Conservation (phyloP, 2,113 vertebrate species). For the Zosterops hypoxanthus region DNA sequence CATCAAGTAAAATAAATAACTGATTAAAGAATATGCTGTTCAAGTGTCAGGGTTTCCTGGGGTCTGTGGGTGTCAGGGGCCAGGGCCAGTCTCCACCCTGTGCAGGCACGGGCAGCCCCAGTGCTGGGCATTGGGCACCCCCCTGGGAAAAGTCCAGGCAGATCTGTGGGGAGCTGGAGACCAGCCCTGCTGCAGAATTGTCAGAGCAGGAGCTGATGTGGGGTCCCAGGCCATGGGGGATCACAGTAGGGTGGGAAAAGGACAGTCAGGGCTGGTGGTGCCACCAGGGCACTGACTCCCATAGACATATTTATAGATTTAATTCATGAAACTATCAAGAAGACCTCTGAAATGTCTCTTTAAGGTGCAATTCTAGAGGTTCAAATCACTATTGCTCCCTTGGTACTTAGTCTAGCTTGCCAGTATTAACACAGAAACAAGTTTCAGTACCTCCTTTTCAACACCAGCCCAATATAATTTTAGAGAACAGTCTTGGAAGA, state of each 20-base stretch:
- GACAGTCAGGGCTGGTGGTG: background rate
- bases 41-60: background rate
- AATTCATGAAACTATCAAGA: background rate
- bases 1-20: background rate
- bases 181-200: fast-evolving
- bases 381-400: background rate
- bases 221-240: background rate
- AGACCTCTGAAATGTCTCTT: background rate
- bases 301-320: background rate
- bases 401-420: background rate
- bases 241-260: fast-evolving
- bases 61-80: fast-evolving
- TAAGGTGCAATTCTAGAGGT: background rate
- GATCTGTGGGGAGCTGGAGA: background rate
- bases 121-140: fast-evolving
- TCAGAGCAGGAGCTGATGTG: background rate
- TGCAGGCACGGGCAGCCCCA: background rate
- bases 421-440: background rate
- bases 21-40: background rate
- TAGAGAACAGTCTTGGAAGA: background rate
- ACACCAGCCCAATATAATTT: background rate
- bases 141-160: background rate
- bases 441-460: background rate
- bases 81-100: too few species aligned
- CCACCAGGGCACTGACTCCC: background rate